Evolutionary conservation across 2,888 invertebrate species (phyloP), one percentile per base, ranked within the genome.

Genomic region (Zaprionus bogoriensis): DNA sequence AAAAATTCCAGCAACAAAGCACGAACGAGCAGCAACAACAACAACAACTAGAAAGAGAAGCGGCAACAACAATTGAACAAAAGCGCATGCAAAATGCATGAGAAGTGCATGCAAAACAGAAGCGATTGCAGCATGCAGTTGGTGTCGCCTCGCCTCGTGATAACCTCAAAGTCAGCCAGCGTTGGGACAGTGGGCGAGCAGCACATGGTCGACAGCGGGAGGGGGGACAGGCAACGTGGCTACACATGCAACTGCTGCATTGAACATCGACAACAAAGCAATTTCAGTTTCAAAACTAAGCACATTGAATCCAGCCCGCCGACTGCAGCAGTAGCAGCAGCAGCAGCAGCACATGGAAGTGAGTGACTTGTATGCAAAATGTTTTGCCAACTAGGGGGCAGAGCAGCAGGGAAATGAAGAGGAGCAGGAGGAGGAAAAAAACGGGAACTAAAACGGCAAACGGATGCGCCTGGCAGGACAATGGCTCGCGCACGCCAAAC

Each of bases 251-350:
- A 48, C 76, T 62, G 65, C 22, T 50, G 80, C 87, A 86, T 86
- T 84, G 87, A 86, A 84, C 84, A 86, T 86, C 84, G 87, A 74
- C 82, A 84, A 84, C 78, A 81, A 86, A 81, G 87, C 80, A 81
- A 81, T 81, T 80, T 86, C 71, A 77, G 85, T 81, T 77, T 84
- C 71, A 74, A 81, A 86, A 84, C 84, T 86, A 86, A 86, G 66
- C 81, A 66, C 77, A 60, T 50, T 46, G 58, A 71, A 57, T 67
- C 59, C 83, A 55, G 65, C 59, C n/a, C 74, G 51, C 58, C 69
- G 53, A 63, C 48, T 70, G 62, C 52, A 19, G n/a, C n/a, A n/a
- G n/a, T n/a, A n/a, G n/a, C n/a, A n/a, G n/a, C n/a, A n/a, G n/a
- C n/a, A n/a, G 36, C 36, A 38, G 53, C 36, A 36, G 42, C 60